A percentile compares a stretch with the other conserved stretches of the same genome.
These are phyloP conservation scores for Eudyptes chrysolophus DNA, from an alignment of 2,113 vertebrate species.

Conservation along the genomic window DNA sequence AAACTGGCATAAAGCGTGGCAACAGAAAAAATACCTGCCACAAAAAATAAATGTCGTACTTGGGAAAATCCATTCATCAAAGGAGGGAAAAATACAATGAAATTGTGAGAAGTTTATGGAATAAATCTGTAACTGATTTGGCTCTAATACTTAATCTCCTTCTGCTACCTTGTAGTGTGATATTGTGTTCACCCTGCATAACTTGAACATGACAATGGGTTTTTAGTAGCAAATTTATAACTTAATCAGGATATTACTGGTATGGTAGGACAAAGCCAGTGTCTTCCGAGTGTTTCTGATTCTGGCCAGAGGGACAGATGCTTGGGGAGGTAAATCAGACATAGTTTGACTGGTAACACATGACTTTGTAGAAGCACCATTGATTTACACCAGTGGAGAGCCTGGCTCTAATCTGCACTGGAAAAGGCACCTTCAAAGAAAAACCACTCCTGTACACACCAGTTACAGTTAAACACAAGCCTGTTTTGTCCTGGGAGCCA, in stretches of 20 bases:
- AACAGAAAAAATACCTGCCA: conserved; percentile 62
- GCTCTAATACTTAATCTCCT: conserved; percentile 46
- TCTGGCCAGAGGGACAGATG: background rate
- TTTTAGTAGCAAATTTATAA: conserved; percentile 41
- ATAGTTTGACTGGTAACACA: background rate
- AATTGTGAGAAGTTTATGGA: conserved; percentile 55
- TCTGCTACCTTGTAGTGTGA: conserved; percentile 2
- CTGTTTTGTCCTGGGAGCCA: background rate
- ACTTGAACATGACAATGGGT: conserved; percentile 27
- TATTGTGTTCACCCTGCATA: background rate
- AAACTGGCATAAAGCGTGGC: conserved; percentile 69
- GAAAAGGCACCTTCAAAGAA: conserved; percentile 6
- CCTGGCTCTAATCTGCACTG: background rate
- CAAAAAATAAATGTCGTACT: conserved; percentile 70
- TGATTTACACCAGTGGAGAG: background rate
- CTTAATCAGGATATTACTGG: background rate
- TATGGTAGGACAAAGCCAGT: background rate
- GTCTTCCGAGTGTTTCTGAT: background rate
- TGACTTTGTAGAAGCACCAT: background rate
- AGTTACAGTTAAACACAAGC: background rate
- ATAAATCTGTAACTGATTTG: conserved; percentile 67
- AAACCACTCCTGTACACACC: background rate
- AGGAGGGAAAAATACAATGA: conserved; percentile 52
- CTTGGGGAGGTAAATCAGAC: background rate
- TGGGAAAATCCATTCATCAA: conserved; percentile 68